Conservation (phyloP, 2,113 vertebrate genomes). For the Puntigrus tetrazona region DNA sequence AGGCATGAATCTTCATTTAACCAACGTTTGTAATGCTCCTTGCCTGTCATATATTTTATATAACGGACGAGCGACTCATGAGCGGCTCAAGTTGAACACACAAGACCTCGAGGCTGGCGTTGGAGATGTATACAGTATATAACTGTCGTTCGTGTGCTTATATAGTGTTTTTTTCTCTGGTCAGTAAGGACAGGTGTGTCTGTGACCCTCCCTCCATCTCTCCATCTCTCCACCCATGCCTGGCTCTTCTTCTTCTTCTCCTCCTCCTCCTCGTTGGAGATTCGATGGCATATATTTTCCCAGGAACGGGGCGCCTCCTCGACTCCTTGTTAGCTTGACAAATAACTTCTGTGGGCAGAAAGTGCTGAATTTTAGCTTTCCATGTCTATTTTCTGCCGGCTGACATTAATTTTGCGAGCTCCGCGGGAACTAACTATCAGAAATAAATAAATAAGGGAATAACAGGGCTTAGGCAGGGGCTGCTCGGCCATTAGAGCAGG, state of each 20-base stretch:
- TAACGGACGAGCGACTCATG: background rate
- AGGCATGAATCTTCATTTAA: too few relatives aligned
- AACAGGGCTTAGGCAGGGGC: constrained; percentile 43
- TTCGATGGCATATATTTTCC: constrained; percentile 94
- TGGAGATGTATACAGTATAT: background rate
- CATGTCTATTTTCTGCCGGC: constrained; percentile 95
- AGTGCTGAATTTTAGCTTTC: constrained; percentile 97
- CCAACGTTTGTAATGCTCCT: too few relatives aligned
- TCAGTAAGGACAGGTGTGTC: constrained; percentile 57
- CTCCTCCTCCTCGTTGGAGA: constrained; percentile 70
- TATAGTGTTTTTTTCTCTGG: constrained; percentile 23
- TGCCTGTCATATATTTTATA: too few relatives aligned
- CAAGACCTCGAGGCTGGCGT: background rate
- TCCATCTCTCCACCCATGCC: constrained; percentile 48
- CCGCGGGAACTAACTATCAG: constrained; percentile 92
- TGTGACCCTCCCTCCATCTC: constrained; percentile 51
- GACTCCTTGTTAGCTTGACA: constrained; percentile 99
- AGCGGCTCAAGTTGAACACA: background rate
- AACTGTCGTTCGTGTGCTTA: background rate
- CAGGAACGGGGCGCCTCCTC: constrained; percentile 89
- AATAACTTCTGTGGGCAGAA: constrained; percentile 97
- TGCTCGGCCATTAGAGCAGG: background rate
- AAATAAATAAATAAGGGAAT: constrained; percentile 80
- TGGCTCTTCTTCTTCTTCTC: constrained; percentile 36
- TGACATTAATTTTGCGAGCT: constrained; percentile 98